Percentiles rank a stretch among this genome's conserved stretches.
These are phyloP conservation scores for Zaprionus vittiger DNA, from an alignment of 1,140 invertebrate genomes.

Conservation along the genomic window DNA sequence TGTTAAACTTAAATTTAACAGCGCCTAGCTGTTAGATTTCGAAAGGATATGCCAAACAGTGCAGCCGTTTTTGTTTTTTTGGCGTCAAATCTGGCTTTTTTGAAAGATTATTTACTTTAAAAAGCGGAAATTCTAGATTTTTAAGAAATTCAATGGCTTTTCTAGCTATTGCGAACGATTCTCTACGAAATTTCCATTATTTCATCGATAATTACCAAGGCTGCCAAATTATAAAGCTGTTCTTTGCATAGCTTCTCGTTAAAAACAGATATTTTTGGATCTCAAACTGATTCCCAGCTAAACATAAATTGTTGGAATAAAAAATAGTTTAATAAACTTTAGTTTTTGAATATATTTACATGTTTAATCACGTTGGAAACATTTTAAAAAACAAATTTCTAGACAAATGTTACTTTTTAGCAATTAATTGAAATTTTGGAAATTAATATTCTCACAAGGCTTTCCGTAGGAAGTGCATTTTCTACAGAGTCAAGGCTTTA, in stretches of 20 bases:
- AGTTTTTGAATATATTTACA: neutral
- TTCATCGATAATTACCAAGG: no score
- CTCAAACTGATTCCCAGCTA: no score
- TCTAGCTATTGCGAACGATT: no score
- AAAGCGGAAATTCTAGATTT: no score
- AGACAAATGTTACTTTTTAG: neutral
- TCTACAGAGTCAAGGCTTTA: constrained; percentile 4
- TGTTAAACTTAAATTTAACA: neutral
- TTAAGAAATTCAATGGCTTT: no score
- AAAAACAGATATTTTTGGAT: no score
- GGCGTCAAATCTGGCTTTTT: neutral
- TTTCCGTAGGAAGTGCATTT: constrained; percentile 1
- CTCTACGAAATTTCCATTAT: no score
- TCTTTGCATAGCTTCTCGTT: no score
- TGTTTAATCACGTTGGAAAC: constrained; percentile 8
- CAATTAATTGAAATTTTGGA: neutral
- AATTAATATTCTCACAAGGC: constrained; percentile 1
- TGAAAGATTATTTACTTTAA: no score
- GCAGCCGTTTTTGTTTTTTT: neutral
- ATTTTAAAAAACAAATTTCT: neutral
- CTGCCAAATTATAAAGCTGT: no score
- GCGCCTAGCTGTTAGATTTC: neutral
- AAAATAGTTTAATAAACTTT: neutral
- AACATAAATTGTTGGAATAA: no score
- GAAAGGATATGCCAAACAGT: neutral